These are phyloP conservation scores for Molanna angustata DNA, from an alignment of 2,888 invertebrate genomes.

Conservation along the genomic window DNA sequence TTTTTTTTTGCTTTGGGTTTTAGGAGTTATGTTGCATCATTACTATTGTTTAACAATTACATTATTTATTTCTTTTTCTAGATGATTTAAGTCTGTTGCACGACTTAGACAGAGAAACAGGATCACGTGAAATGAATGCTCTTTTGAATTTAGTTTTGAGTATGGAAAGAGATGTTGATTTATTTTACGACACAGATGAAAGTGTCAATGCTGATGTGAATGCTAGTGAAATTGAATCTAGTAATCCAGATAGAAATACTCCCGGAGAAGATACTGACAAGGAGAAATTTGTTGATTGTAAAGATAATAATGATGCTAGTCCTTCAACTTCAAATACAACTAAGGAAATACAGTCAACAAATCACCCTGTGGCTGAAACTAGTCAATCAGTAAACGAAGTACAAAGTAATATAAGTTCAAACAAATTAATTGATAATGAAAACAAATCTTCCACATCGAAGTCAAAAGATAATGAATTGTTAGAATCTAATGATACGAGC, in stretches of 20 bases:
- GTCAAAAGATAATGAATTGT: no score
- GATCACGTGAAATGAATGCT: slow-evolving; percentile 53
- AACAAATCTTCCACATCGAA: no score
- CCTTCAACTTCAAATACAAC: slow-evolving; percentile 2
- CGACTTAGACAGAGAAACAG: slow-evolving; percentile 42
- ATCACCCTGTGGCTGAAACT: background rate
- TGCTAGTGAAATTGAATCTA: background rate
- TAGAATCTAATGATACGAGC: no score
- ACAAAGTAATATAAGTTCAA: no score
- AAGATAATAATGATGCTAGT: no score
- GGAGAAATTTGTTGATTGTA: no score
- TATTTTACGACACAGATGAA: slow-evolving; percentile 18
- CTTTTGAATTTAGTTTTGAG: slow-evolving; percentile 49
- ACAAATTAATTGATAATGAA: no score
- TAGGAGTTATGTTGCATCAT: background rate
- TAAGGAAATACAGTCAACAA: no score
- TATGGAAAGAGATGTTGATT: slow-evolving; percentile 48
- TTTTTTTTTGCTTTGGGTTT: background rate
- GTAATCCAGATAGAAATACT: slow-evolving; percentile 3
- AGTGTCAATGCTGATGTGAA: slow-evolving; percentile 24
- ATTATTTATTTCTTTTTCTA: slow-evolving; percentile 7
- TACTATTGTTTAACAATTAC: background rate
- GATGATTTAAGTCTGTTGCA: slow-evolving; percentile 25
- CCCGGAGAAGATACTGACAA: slow-evolving; percentile 1
- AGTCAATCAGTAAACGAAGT: slow-evolving; percentile 1